These are phyloP conservation scores for Brachymystax lenok DNA, from an alignment of 2,797 vertebrate species.

Conservation along the genomic window DNA sequence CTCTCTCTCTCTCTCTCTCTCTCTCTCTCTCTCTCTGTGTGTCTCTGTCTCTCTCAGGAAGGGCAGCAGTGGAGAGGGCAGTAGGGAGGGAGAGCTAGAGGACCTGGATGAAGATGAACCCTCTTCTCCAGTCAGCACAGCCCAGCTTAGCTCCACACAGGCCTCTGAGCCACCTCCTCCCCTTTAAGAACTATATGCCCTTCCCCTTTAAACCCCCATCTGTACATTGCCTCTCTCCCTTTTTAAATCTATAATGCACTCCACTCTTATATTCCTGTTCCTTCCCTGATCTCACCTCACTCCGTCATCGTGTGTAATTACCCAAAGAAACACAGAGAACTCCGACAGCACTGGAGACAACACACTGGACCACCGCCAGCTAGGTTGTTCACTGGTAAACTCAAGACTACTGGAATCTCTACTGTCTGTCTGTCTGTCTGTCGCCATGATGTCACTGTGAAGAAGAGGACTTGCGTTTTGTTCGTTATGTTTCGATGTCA, in stretches of 20 bases:
- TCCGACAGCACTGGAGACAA: neutral
- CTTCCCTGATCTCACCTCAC: neutral
- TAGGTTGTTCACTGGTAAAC: neutral
- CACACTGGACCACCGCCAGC: neutral
- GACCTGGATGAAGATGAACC: constrained; percentile 90
- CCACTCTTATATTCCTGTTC: neutral
- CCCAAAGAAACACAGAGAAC: too few relatives aligned
- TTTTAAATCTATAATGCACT: constrained; percentile 1
- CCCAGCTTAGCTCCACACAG: neutral
- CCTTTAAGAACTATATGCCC: constrained; percentile 14
- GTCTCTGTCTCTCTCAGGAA: constrained; percentile 73
- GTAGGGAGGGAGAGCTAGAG: constrained; percentile 87
- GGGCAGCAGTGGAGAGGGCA: constrained; percentile 83
- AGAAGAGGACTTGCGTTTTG: neutral
- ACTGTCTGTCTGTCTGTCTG: constrained; percentile 11
- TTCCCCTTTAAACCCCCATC: constrained; percentile 11
- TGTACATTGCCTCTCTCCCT: constrained; percentile 10
- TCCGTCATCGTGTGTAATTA: too few relatives aligned
- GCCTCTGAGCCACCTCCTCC: neutral
- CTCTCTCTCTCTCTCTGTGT: constrained; percentile 14
- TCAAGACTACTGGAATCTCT: constrained; percentile 8
- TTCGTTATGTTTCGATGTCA: neutral
- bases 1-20: neutral
- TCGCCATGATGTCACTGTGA: neutral
- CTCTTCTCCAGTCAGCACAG: constrained; percentile 72